These are phyloP conservation scores for Orussus abietinus DNA, from an alignment of 1,140 invertebrate genomes.

Conservation along the genomic window DNA sequence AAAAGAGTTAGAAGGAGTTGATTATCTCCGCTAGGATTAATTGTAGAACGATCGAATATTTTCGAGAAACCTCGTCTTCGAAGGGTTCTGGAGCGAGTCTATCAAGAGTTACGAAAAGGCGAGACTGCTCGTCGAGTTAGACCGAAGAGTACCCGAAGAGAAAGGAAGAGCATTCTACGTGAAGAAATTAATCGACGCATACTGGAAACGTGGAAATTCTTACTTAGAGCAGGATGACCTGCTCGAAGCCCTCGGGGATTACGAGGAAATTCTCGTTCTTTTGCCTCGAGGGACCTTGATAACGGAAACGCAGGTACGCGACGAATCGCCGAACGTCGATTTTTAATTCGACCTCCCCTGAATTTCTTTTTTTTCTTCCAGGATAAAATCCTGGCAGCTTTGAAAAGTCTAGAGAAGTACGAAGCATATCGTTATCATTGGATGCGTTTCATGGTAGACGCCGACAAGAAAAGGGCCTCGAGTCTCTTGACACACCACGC, in stretches of 20 bases:
- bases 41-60: background rate
- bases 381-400: constrained; percentile 16
- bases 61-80: background rate
- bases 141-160: background rate
- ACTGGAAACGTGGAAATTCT: constrained; percentile 13
- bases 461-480: constrained; percentile 5
- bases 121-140: constrained; percentile 9
- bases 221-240: constrained; percentile 1
- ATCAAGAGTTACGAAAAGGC: constrained; percentile 19
- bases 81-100: constrained; percentile 15
- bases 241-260: constrained; percentile 17
- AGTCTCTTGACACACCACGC: constrained; percentile 15
- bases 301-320: constrained; percentile 15
- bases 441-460: constrained; percentile 12
- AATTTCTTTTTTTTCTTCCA: background rate
- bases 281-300: background rate
- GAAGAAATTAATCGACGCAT: constrained; percentile 9
- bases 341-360: background rate
- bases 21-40: too few relatives aligned
- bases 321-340: background rate
- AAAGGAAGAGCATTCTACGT: constrained; percentile 5
- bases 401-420: constrained; percentile 18
- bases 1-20: background rate
- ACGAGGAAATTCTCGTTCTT: constrained; percentile 15
- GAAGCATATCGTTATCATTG: constrained; percentile 18